These are phyloP conservation scores for Ploceus nigricollis DNA, from an alignment of 2,113 vertebrate genomes.

Conservation along the genomic window DNA sequence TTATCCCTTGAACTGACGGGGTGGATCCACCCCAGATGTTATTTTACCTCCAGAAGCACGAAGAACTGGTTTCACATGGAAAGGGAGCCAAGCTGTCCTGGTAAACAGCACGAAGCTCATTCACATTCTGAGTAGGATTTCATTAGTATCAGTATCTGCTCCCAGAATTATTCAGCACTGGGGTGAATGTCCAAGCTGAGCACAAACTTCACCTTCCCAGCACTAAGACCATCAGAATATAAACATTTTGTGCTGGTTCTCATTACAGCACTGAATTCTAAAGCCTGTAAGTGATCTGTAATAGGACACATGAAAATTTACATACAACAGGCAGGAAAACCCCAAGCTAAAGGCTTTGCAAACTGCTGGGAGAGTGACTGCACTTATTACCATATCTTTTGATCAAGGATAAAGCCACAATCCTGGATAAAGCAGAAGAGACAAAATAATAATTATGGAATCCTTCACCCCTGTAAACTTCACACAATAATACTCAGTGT, in stretches of 20 bases:
- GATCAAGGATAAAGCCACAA: slow-evolving; percentile 1
- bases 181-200: neutral
- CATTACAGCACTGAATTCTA: neutral
- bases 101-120: neutral
- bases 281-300: neutral
- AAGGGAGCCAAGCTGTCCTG: slow-evolving; percentile 9
- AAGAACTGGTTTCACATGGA: slow-evolving; percentile 45
- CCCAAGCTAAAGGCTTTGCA: neutral
- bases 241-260: neutral
- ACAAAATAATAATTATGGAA: neutral
- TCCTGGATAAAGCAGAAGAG: neutral
- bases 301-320: neutral
- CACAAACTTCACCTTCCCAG: neutral
- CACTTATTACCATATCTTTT: neutral
- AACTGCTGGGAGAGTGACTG: neutral
- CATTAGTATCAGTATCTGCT: neutral
- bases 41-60: neutral
- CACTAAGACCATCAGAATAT: neutral
- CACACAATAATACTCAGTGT: neutral
- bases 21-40: neutral
- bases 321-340: neutral
- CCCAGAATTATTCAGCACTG: neutral
- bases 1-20: neutral
- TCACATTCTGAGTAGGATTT: slow-evolving; percentile 5
- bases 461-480: neutral